Evolutionary conservation across 2,888 invertebrate genomes (phyloP).

Genomic region (Oscheius sp.): DNA sequence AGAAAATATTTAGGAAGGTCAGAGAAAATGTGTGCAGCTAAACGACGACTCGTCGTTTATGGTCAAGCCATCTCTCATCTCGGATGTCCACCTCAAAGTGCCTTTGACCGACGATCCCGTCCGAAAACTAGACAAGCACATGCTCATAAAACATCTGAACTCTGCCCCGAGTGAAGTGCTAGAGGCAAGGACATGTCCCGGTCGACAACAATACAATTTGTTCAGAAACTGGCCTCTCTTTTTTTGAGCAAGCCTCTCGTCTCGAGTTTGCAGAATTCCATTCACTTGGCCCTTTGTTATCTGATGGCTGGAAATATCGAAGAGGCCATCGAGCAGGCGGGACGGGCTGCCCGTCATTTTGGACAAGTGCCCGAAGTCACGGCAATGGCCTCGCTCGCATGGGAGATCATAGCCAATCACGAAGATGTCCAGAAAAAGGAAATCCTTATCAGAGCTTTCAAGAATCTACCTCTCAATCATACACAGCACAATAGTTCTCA

Average conservation of each 20-base stretch:
- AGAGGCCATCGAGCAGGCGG: constrained; percentile 45
- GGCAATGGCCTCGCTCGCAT: constrained; percentile 52
- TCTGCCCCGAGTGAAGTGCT: constrained; percentile 39
- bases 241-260: constrained; percentile 5
- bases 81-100: constrained; percentile 24
- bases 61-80: constrained; percentile 38
- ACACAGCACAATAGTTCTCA: constrained; percentile 50
- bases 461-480: constrained; percentile 51
- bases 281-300: constrained; percentile 49
- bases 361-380: constrained; percentile 33
- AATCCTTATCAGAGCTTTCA: constrained; percentile 51
- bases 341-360: constrained; percentile 38
- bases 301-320: constrained; percentile 53
- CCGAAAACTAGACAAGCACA: constrained; percentile 42
- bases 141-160: constrained; percentile 41
- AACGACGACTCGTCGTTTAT: constrained; percentile 45
- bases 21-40: constrained; percentile 40
- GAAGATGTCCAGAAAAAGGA: constrained; percentile 55
- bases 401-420: constrained; percentile 60
- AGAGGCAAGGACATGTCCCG: constrained; percentile 30
- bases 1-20: constrained; percentile 38
- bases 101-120: constrained; percentile 12
- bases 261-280: constrained; percentile 24
- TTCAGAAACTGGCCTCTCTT: constrained; percentile 28
- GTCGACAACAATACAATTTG: not conserved